phyloP scores from a whole-genome alignment of 2,888 invertebrate species.

The Hymenopus coronatus region DNA sequence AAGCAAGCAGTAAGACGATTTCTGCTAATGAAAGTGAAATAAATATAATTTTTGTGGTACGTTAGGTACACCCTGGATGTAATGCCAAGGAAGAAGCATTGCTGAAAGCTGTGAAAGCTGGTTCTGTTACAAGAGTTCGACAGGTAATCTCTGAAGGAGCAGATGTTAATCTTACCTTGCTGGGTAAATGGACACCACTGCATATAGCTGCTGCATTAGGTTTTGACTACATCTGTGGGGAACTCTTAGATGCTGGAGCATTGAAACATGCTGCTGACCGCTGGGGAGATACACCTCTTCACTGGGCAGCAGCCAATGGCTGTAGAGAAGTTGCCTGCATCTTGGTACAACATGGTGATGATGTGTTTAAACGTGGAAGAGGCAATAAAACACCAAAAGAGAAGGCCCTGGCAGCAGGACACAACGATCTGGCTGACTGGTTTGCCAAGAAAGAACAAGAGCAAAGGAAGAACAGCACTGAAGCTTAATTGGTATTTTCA shows the following conservation, averaged over 20 bases:
- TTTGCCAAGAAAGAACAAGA: not conserved
- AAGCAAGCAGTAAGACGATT: too few species aligned
- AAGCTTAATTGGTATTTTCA: too few species aligned
- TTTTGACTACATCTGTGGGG: not conserved
- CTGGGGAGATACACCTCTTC: not conserved
- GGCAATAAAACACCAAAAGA: not conserved
- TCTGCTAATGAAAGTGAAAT: too few species aligned
- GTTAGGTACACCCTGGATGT: not conserved
- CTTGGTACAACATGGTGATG: not conserved
- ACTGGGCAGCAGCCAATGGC: not conserved
- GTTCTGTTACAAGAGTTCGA: not conserved
- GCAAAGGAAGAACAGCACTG: not conserved
- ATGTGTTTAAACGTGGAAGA: not conserved
- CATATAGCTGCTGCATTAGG: not conserved
- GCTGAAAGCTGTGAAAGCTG: not conserved
- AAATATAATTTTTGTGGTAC: too few species aligned
- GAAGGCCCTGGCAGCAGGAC: not conserved
- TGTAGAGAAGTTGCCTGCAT: not conserved
- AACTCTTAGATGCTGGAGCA: not conserved
- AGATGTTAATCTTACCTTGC: not conserved
- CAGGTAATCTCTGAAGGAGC: not conserved
- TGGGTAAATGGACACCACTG: not conserved
- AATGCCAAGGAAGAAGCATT: not conserved
- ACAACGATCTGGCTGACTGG: not conserved
- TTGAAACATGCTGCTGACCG: not conserved